A percentile compares a stretch with the other conserved stretches of the same genome.
These are phyloP conservation scores for Eleutherodactylus coqui DNA, from an alignment of 2,797 vertebrate genomes.

Conservation along the genomic window DNA sequence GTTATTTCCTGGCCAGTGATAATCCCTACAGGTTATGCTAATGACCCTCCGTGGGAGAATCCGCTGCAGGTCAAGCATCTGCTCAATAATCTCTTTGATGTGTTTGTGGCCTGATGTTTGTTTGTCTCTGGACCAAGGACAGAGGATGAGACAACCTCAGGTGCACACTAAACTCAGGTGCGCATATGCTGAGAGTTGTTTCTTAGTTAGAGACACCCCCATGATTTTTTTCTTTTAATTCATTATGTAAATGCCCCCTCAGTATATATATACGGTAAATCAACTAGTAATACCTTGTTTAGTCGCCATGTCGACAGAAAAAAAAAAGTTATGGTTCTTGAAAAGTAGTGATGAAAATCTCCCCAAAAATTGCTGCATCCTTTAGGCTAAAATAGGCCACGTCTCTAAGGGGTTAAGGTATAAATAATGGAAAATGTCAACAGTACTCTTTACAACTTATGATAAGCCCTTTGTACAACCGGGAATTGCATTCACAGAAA, in stretches of 20 bases:
- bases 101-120: background rate
- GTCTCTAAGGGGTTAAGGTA: no score
- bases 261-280: no score
- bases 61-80: background rate
- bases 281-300: no score
- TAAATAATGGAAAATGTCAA: background rate
- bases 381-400: no score
- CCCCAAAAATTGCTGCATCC: no score
- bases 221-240: no score
- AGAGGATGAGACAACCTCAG: background rate
- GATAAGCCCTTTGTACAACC: background rate
- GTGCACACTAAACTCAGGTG: background rate
- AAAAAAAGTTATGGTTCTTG: no score
- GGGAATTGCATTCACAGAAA: background rate
- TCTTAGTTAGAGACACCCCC: no score
- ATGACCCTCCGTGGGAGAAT: background rate
- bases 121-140: background rate
- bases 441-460: background rate
- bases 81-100: background rate
- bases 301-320: no score
- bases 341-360: no score
- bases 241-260: no score
- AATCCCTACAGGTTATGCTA: background rate
- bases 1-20: background rate
- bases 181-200: no score